A percentile compares a stretch with the other conserved stretches of the same genome.
Conservation (phyloP, 2,113 vertebrate genomes). For the Spilogale gracilis region DNA sequence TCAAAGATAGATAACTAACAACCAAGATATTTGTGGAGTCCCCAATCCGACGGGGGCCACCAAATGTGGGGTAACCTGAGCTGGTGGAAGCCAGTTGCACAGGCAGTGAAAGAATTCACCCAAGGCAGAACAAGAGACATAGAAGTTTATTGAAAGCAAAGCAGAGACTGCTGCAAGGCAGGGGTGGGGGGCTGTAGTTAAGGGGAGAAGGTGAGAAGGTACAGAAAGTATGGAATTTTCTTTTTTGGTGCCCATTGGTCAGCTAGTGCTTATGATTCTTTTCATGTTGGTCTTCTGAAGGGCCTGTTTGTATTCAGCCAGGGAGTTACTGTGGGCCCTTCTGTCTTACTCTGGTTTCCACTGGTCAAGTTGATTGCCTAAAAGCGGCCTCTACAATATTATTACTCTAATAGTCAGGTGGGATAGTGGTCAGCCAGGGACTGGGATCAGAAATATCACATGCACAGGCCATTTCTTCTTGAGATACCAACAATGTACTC, state of each 20-base stretch:
- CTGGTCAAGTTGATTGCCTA: not conserved
- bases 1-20: not conserved
- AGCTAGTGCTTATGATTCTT: not conserved
- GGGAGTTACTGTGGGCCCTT: not conserved
- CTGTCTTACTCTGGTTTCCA: not conserved
- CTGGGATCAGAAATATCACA: constrained; percentile 14
- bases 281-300: not conserved
- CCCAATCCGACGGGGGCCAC: not conserved
- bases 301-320: not conserved
- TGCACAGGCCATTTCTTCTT: not conserved
- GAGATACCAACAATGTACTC: not conserved
- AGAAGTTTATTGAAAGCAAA: not conserved
- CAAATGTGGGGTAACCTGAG: not conserved
- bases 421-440: not conserved
- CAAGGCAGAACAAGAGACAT: not conserved
- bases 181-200: not conserved
- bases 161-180: not conserved
- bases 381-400: not conserved
- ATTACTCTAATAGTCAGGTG: not conserved
- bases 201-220: not conserved
- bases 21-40: not conserved
- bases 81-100: not conserved
- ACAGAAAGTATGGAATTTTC: not conserved
- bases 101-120: not conserved
- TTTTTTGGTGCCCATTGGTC: not conserved